phyloP scores from a whole-genome alignment of 37 sponge, comb jelly and placozoan genomes.

The Aplysina aerophoba region DNA sequence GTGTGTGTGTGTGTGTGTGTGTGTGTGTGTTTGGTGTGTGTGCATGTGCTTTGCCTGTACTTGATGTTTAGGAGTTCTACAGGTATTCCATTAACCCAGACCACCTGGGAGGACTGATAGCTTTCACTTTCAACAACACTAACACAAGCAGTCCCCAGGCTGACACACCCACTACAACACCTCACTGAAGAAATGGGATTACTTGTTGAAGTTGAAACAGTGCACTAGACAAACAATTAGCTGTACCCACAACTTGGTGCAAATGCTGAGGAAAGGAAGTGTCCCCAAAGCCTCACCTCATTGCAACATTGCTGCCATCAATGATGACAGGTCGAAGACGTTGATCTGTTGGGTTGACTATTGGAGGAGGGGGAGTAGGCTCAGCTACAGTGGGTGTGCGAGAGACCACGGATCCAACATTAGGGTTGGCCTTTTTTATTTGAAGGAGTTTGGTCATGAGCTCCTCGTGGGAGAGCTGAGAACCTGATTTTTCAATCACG shows the following conservation, averaged over 20 bases:
- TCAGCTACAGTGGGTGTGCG: not conserved
- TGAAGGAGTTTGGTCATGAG: not conserved
- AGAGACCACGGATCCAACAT: not conserved
- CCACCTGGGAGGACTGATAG: no score
- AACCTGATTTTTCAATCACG: not conserved
- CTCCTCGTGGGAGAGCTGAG: not conserved
- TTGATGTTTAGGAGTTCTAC: no score
- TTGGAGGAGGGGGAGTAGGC: not conserved
- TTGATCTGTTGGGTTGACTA: conserved; percentile 9
- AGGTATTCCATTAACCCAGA: no score
- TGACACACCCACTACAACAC: not conserved
- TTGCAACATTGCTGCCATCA: conserved; percentile 95
- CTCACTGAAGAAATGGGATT: not conserved
- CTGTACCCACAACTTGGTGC: no score
- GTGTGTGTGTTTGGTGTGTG: no score
- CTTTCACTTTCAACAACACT: not conserved
- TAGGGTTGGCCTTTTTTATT: not conserved
- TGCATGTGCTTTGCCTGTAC: no score
- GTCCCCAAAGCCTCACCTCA: conserved; percentile 85
- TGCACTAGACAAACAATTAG: not conserved
- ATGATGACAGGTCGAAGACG: conserved; percentile 77
- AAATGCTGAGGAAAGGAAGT: no score
- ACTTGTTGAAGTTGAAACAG: no score
- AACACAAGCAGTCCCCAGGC: conserved; percentile 9
- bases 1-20: no score